Evolutionary conservation across 2,797 vertebrate species (phyloP), one percentile per base, ranked within the genome.

Genomic region (Gymnocypris eckloni): DNA sequence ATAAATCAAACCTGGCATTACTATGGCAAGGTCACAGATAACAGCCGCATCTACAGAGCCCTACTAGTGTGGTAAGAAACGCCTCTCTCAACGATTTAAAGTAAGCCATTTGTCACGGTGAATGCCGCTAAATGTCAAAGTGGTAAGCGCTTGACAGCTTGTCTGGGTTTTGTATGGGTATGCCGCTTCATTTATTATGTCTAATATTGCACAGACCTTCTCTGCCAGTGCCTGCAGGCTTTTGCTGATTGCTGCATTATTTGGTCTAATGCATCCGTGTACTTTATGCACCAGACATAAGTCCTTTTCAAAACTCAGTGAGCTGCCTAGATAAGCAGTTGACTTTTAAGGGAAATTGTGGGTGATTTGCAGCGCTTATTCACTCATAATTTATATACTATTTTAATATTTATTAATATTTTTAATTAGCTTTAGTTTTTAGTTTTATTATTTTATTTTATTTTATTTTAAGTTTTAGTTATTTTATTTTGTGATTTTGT

Each of bases 91-190:
- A 45, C 72, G 76, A 48, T 79, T 61, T 79, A 59, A 59, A 41
- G 41, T 43, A 59, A 9, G 75, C 67, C 18, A 64, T 79, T 61
- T 79, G 83, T 85, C 67, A 79, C 2, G 0, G 18, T 64, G 54
- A 71, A 48, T 48, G 83, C 76, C 13, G 2, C 18, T 85, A 70
- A 85, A 79, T 70, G 83, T 85, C 76, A 79, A 71, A n/a, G n/a
- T 22, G 64, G 73, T 45, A 69, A 79, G 66, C 15, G 11, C 69
- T 61, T 72, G 83, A 79, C 66, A 79, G 75, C 76, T 71, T 45
- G 52, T 79, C 77, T 71, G 18, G 52, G 41, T 72, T 79, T 61
- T 39, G 18, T 85, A 48, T 67, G 12, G 9, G 11, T 72, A 79
- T 79, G 39, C 28, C 37, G 66, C 41, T 28, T 85, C 12, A 50